Conservation (phyloP, 2,113 vertebrate species). For the Prolemur simus region DNA sequence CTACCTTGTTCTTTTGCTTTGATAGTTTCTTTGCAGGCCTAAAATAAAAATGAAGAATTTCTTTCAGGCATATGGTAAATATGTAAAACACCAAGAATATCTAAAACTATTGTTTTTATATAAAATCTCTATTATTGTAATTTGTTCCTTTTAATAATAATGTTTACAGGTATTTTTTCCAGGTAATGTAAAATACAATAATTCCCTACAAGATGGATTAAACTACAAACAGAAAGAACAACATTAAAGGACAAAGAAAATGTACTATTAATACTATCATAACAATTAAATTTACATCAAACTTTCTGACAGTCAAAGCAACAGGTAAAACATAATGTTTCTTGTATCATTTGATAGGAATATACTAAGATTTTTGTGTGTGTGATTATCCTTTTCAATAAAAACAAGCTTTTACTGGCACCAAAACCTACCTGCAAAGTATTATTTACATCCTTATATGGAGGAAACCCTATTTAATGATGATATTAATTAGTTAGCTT, state of each 20-base stretch:
- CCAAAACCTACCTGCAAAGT: neutral
- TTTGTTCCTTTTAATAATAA: neutral
- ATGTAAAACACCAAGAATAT: neutral
- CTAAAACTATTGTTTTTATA: neutral
- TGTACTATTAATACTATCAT: neutral
- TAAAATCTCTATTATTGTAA: neutral
- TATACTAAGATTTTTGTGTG: neutral
- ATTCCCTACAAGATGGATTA: neutral
- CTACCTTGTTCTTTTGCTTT: neutral
- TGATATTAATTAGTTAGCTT: neutral
- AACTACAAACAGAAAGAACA: neutral
- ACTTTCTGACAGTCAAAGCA: neutral
- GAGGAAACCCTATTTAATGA: neutral
- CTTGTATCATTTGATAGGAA: neutral
- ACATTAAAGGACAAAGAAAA: neutral
- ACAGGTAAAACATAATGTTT: neutral
- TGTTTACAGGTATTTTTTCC: neutral
- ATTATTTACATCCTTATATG: neutral
- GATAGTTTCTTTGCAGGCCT: neutral
- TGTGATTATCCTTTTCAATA: neutral
- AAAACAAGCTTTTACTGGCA: neutral
- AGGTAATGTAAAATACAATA: neutral
- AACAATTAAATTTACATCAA: neutral
- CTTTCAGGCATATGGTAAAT: neutral
- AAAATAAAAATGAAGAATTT: neutral